These are phyloP conservation scores for Caenorhabditis tropicalis DNA, from an alignment of 1,140 invertebrate genomes.

Conservation along the genomic window DNA sequence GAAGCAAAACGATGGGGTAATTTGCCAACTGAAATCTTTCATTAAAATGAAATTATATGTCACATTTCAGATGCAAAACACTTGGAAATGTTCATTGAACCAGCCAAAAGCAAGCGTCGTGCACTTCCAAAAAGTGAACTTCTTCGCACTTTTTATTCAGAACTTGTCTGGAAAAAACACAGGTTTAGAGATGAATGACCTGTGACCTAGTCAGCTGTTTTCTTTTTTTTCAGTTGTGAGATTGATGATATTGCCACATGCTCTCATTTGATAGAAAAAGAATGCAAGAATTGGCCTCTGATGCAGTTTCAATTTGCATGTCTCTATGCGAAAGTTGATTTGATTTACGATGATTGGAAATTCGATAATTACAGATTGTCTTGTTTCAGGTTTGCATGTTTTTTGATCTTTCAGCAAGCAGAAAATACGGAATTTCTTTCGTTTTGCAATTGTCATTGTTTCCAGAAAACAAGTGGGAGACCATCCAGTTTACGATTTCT, in stretches of 20 bases:
- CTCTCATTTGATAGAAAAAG: constrained; percentile 2
- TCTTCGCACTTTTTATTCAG: constrained; percentile 45
- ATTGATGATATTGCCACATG: constrained; percentile 45
- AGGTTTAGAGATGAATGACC: not conserved
- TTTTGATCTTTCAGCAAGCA: not conserved
- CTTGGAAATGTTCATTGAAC: constrained; percentile 27
- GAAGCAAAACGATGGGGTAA: constrained; percentile 11
- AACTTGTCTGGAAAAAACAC: constrained; percentile 40
- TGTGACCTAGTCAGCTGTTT: not conserved
- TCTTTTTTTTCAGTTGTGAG: constrained; percentile 35
- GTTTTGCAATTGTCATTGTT: not conserved
- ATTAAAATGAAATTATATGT: not conserved
- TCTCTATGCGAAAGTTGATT: constrained; percentile 45
- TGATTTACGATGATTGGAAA: constrained; percentile 41
- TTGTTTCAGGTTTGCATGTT: constrained; percentile 38
- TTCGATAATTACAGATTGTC: constrained; percentile 47
- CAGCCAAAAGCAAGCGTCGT: not conserved
- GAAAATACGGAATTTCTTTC: not conserved
- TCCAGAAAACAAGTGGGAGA: constrained; percentile 47
- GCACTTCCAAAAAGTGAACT: constrained; percentile 40
- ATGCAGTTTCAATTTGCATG: constrained; percentile 53
- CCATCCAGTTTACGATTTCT: constrained; percentile 52
- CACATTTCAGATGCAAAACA: constrained; percentile 30
- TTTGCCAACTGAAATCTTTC: not conserved
- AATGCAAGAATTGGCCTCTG: constrained; percentile 47